phyloP scores from a whole-genome alignment of 2,888 invertebrate species.

The Serripes groenlandicus region DNA sequence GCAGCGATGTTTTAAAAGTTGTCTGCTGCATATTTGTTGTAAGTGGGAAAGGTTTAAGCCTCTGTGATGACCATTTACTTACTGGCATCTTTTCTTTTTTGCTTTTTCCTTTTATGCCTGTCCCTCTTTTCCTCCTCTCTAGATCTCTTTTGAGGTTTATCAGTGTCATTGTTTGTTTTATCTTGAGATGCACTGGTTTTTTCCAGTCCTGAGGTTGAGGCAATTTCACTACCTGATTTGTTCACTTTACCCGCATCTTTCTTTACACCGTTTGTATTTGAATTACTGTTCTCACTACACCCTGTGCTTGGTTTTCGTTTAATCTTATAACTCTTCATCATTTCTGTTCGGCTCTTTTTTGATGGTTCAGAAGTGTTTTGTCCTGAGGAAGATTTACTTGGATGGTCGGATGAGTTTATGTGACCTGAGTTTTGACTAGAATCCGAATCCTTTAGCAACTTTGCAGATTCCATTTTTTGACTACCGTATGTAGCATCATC shows the following conservation, averaged over 20 bases:
- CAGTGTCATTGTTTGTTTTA: slow-evolving; percentile 8
- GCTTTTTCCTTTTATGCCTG: slow-evolving; percentile 72
- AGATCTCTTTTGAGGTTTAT: slow-evolving; percentile 24
- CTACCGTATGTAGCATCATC: slow-evolving; percentile 64
- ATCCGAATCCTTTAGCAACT: slow-evolving; percentile 37
- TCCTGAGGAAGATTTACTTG: background rate
- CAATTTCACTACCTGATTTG: slow-evolving; percentile 12
- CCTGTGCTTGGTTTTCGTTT: slow-evolving; percentile 34
- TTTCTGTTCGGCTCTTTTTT: slow-evolving; percentile 38
- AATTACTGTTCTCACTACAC: background rate
- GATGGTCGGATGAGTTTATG: too few relatives aligned
- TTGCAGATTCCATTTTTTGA: slow-evolving; percentile 82
- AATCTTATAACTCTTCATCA: slow-evolving; percentile 54
- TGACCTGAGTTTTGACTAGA: slow-evolving; percentile 5
- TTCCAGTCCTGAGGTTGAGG: background rate
- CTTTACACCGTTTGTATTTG: background rate
- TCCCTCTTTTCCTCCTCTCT: slow-evolving; percentile 39
- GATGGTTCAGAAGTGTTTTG: slow-evolving; percentile 3
- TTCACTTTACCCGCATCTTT: background rate
- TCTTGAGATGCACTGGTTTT: slow-evolving; percentile 10
- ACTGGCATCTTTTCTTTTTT: slow-evolving; percentile 79
- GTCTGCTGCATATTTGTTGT: too few relatives aligned
- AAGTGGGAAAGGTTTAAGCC: too few relatives aligned
- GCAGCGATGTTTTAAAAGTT: too few relatives aligned
- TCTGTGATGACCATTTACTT: too few relatives aligned